Evolutionary conservation across 2,797 vertebrate genomes (phyloP).

Genomic region (Anguilla obscura): DNA sequence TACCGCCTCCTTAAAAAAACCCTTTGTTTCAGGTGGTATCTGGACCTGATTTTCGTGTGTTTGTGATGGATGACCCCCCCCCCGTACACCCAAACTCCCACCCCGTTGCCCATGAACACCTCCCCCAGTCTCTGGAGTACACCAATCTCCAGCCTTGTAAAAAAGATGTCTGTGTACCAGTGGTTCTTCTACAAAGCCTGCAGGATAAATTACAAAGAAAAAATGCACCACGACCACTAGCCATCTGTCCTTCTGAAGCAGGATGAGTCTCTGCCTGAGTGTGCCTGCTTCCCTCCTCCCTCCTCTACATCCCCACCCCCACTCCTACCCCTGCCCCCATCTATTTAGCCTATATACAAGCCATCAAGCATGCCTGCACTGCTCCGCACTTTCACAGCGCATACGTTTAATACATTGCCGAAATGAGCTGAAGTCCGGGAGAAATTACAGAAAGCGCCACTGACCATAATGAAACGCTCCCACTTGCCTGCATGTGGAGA

Average conservation of each 20-base stretch:
- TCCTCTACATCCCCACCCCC: slow-evolving; percentile 54
- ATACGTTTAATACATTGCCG: slow-evolving; percentile 21
- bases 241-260: slow-evolving; percentile 78
- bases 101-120: slow-evolving; percentile 37
- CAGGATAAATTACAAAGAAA: slow-evolving; percentile 66
- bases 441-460: slow-evolving; percentile 34
- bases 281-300: slow-evolving; percentile 38
- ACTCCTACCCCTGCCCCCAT: slow-evolving; percentile 51
- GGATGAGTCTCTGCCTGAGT: slow-evolving; percentile 59
- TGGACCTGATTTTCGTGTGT: slow-evolving; percentile 75
- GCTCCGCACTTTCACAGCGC: slow-evolving; percentile 35
- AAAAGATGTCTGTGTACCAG: slow-evolving; percentile 49
- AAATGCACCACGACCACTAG: slow-evolving; percentile 50
- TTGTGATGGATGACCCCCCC: slow-evolving; percentile 68
- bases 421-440: slow-evolving; percentile 5
- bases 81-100: slow-evolving; percentile 37
- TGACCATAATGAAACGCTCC: slow-evolving; percentile 56
- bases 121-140: slow-evolving; percentile 47
- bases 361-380: slow-evolving; percentile 44
- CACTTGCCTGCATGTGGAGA: slow-evolving; percentile 80
- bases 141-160: slow-evolving; percentile 46
- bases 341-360: slow-evolving; percentile 71
- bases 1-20: slow-evolving; percentile 62
- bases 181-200: slow-evolving; percentile 67
- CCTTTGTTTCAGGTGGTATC: slow-evolving; percentile 80